These are phyloP conservation scores for Clarias batrachus DNA, from an alignment of 2,113 vertebrate species.

Conservation along the genomic window DNA sequence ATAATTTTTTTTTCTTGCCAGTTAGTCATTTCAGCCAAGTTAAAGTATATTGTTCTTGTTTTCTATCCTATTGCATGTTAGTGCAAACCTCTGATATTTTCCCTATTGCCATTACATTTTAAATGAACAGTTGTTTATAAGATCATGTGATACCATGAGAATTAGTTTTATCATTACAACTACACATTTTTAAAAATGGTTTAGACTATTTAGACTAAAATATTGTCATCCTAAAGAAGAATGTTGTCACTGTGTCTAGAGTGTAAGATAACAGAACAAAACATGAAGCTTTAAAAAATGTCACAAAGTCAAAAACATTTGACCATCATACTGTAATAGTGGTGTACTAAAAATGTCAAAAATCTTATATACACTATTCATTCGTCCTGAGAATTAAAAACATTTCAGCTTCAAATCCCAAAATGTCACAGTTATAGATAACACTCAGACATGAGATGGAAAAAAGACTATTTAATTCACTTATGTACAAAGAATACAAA, in stretches of 20 bases:
- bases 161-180: background rate
- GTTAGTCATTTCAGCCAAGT: background rate
- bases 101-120: background rate
- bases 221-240: background rate
- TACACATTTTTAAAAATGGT: background rate
- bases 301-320: background rate
- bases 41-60: background rate
- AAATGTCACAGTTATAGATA: background rate
- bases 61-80: background rate
- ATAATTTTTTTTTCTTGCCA: background rate
- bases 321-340: background rate
- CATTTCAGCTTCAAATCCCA: background rate
- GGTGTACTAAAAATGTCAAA: background rate
- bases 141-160: background rate
- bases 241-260: background rate
- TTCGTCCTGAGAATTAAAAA: background rate
- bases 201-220: background rate
- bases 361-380: background rate
- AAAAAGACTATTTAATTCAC: slow-evolving; percentile 62
- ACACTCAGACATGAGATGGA: background rate
- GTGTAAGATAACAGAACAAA: background rate
- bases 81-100: background rate
- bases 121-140: background rate
- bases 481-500: slow-evolving; percentile 77
- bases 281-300: background rate